Percentiles rank a stretch among this genome's conserved stretches.
Evolutionary conservation across 2,888 invertebrate species (phyloP).

Genomic region (Orthonevra nobilis): DNA sequence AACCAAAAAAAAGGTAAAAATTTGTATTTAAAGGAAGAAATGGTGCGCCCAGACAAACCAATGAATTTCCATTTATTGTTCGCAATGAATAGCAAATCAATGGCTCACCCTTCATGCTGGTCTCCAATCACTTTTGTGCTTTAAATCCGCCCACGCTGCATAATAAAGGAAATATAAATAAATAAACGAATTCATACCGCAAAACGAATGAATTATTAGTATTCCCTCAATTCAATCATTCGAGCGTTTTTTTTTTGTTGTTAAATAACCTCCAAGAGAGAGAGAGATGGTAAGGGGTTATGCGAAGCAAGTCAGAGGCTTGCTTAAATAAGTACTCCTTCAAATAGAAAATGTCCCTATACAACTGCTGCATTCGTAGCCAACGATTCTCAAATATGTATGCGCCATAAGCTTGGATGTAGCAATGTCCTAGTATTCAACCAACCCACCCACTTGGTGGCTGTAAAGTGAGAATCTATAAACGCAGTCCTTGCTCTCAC

Average conservation of each 20-base stretch:
- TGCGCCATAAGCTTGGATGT: too few species aligned
- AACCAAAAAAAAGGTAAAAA: too few species aligned
- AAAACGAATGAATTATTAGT: slow-evolving; percentile 55
- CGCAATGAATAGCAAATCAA: slow-evolving; percentile 37
- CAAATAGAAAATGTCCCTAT: slow-evolving; percentile 10
- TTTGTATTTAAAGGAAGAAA: too few species aligned
- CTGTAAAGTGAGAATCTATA: slow-evolving; percentile 39
- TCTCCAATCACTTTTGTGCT: slow-evolving; percentile 7
- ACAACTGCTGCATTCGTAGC: slow-evolving; percentile 17
- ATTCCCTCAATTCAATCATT: slow-evolving; percentile 66
- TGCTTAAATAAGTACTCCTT: slow-evolving; percentile 33
- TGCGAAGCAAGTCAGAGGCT: not conserved
- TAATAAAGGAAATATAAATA: slow-evolving; percentile 2
- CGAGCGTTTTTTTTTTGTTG: slow-evolving; percentile 31
- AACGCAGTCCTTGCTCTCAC: slow-evolving; percentile 9
- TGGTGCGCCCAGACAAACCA: slow-evolving; percentile 1
- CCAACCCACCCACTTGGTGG: slow-evolving; percentile 2
- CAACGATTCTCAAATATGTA: slow-evolving; percentile 14
- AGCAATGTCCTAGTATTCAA: slow-evolving; percentile 11
- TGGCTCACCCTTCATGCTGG: not conserved
- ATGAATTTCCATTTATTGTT: slow-evolving; percentile 9
- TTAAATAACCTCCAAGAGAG: slow-evolving; percentile 26
- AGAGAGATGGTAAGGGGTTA: too few species aligned
- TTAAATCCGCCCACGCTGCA: not conserved
- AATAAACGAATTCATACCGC: slow-evolving; percentile 58